Evolutionary conservation across 2,888 invertebrate species (phyloP).

Genomic region (Cenopis cana): DNA sequence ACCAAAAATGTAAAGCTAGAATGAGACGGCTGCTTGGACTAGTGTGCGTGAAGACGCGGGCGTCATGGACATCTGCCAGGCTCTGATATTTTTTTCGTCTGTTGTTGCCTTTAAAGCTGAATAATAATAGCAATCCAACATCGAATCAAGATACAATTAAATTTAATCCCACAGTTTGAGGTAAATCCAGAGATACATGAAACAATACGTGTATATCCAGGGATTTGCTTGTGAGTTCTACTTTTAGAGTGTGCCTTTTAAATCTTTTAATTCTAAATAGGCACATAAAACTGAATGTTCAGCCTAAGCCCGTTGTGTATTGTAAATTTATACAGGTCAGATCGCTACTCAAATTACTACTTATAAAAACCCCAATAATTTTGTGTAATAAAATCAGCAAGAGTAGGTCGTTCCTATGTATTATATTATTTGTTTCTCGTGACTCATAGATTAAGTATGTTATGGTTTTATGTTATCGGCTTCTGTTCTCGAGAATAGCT

Average conservation of each 20-base stretch:
- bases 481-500: no score
- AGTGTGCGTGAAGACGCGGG: conserved; percentile 68
- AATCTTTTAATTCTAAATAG: neutral
- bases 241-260: neutral
- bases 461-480: no score
- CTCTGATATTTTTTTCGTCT: conserved; percentile 72
- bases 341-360: no score
- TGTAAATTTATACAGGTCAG: no score
- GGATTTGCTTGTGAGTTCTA: neutral
- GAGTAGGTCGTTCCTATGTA: no score
- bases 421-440: no score
- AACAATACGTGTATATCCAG: neutral
- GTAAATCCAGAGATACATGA: neutral
- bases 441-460: no score
- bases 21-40: conserved; percentile 51
- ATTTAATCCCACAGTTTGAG: conserved; percentile 36
- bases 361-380: no score
- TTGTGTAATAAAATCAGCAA: no score
- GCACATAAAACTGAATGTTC: neutral
- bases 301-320: neutral
- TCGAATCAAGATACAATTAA: conserved; percentile 54
- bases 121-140: conserved; percentile 65
- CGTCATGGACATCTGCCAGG: conserved; percentile 78
- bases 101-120: conserved; percentile 62
- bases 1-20: conserved; percentile 41